Evolutionary conservation across 2,113 vertebrate species (phyloP), one percentile per base, ranked within the genome.

Genomic region (Sphaerodactylus townsendi): DNA sequence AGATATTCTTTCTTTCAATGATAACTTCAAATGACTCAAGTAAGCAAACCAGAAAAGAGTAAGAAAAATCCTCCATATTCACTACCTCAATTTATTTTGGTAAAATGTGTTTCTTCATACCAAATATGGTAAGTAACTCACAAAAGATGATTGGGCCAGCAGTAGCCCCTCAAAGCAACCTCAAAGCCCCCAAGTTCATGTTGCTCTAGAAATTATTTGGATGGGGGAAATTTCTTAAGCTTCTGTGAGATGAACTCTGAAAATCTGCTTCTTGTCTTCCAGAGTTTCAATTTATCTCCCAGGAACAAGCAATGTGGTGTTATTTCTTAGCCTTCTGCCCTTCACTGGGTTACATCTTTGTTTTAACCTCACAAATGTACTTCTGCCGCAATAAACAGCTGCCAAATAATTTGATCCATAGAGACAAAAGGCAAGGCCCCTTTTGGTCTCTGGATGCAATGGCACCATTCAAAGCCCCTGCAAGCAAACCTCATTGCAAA

Each of bases 401-500:
- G 23, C 90, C 90, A 86, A 93, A 89, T 75, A 72, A 86, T 48
- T 46, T 73, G 85, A 90, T 62, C 76, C 19, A 0, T 77, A 3
- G 81, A 91, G 28, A 85, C 0, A 25, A 86, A 80, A 91, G 82
- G 85, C 88, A 69, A 91, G 83, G 92, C 86, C 35, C 56, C 41
- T 90, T 95, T 81, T 91, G 87, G 69, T 87, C 85, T 90, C 71
- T 65, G 83, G 87, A 83, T 87, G 81, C 81, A 90, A 64, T 77
- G 0, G 0, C 90, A 78, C 0, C 0, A 3, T 89, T 89, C 86
- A 78, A 65, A 50, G 23, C 2, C 35, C 0, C 53, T 80, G 69
- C 2, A 70, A 76, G 68, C 19, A 25, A 65, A 15, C 44, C 82
- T 85, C 35, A 76, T 5, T 86, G 86, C 77, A 92, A 90, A 92